Evolutionary conservation across 1,140 invertebrate genomes (phyloP), one percentile per base, ranked within the genome.

Genomic region (Schmidtea mediterranea): DNA sequence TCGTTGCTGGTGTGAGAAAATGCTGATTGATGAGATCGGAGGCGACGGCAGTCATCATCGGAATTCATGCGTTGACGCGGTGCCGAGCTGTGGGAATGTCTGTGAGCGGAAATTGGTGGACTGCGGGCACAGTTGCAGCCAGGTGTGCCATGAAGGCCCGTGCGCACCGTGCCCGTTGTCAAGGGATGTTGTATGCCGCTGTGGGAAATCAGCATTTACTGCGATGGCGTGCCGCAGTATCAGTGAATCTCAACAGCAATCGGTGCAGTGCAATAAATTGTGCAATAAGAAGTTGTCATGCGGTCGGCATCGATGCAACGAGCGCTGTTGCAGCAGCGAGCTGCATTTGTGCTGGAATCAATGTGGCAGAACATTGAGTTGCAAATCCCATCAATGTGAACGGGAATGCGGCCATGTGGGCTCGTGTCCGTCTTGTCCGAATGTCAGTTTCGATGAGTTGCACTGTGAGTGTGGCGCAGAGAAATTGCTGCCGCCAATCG

Each of bases 31-130:
- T 10, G 22, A 23, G 18, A 6, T 41, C 3, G n/a, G 12, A 12
- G 36, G 74, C 54, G 67, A 73, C 50, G 74, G 73, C 2, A 36
- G 37, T 12, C 49, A 43, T 32, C 21, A 46, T 22, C 52, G 73
- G 52, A 71, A 63, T 36, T 73, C 69, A 10, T 95, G 87, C 60
- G 67, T 75, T 5, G 84, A 92, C 64, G 73, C 78, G 0, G 73
- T 94, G 54, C 82, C 83, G 0, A 73, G 75, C 18, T 95, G 89
- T 67, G 74, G 74, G 19, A 73, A 78, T 50, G 61, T 65, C 18
- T 95, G 87, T 62, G 72, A 69, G 2, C 82, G 82, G 60, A 63
- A 92, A 3, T 67, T 67, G 24, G 94, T 86, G 66, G 84, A 86
- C 1, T 76, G 77, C 52, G 43, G 56, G 8, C 65, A 67, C 52